Evolutionary conservation across 1,140 invertebrate species (phyloP).

Genomic region (Cotesia chilonis): DNA sequence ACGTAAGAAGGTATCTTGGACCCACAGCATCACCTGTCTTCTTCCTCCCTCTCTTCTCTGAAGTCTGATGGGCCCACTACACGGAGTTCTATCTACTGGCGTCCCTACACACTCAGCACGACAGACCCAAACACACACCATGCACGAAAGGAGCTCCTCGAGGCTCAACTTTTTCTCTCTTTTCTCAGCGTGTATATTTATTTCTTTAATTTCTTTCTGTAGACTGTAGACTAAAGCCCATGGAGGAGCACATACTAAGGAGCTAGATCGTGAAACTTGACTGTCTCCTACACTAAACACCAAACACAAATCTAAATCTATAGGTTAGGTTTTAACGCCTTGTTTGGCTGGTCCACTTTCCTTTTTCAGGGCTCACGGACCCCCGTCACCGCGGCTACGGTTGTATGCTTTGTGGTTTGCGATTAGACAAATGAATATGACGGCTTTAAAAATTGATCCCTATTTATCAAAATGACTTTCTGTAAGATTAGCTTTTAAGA

Average conservation of each 20-base stretch:
- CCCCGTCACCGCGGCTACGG: no score
- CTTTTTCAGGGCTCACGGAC: background rate
- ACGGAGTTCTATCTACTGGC: conserved; percentile 13
- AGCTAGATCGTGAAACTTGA: background rate
- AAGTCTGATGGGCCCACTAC: conserved; percentile 33
- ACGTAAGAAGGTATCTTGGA: conserved; percentile 40
- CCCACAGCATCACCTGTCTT: conserved; percentile 64
- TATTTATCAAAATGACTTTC: conserved; percentile 6
- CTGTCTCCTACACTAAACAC: conserved; percentile 4
- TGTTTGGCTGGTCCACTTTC: conserved; percentile 24
- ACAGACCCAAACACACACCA: conserved; percentile 24
- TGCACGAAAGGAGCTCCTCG: conserved; percentile 14
- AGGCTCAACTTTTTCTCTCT: background rate
- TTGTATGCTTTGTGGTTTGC: no score
- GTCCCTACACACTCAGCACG: conserved; percentile 9
- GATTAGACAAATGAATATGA: conserved; percentile 9
- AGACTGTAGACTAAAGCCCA: no score
- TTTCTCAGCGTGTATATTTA: conserved; percentile 3
- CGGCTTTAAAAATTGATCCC: conserved; percentile 14
- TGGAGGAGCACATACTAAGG: no score
- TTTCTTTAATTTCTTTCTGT: conserved; percentile 18
- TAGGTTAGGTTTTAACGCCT: conserved; percentile 7
- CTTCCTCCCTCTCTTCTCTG: conserved; percentile 42
- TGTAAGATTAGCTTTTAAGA: background rate
- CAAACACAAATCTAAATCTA: no score